Evolutionary conservation across 2,888 invertebrate genomes (phyloP), one percentile per base, ranked within the genome.

Genomic region (Lepidocyrtinus sp.): DNA sequence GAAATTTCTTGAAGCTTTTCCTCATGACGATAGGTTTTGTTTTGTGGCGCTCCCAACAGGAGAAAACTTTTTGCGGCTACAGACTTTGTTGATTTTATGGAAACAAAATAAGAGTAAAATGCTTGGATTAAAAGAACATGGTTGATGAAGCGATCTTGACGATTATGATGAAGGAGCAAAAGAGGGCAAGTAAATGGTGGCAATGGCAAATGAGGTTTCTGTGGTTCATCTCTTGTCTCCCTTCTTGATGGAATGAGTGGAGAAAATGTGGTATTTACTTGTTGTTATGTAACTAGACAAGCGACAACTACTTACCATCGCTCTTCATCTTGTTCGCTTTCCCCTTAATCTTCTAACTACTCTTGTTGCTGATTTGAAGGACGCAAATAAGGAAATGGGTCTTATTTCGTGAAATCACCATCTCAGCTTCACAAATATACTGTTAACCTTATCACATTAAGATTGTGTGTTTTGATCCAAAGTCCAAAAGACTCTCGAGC

Each of bases 371-470:
- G 63, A 73, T 64, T 78, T 78, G 67, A 78, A 72, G 26, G 70
- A 71, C 71, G 81, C 83, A 85, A 85, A 85, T 85, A 84, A 85
- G 85, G 85, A 85, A 85, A 85, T 84, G 71, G 84, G 75, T 80
- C 81, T 81, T 21, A 65, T n/a, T n/a, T n/a, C n/a, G n/a, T n/a
- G n/a, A n/a, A n/a, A n/a, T n/a, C 82, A 76, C 80, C 84, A 78
- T 83, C 82, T 70, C 61, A 26, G 50, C 46, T 24, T 59, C 17
- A 26, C 62, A 67, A n/a, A n/a, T n/a, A n/a, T n/a, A n/a, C n/a
- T n/a, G n/a, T n/a, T n/a, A n/a, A n/a, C n/a, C n/a, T n/a, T n/a
- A n/a, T n/a, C n/a, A n/a, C n/a, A n/a, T n/a, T n/a, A n/a, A n/a
- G n/a, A n/a, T n/a, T n/a, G n/a, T n/a, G n/a, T n/a, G n/a, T n/a